Percentiles rank a stretch among this genome's conserved stretches.
Evolutionary conservation across 2,113 vertebrate species (phyloP).

Genomic region (Eudyptes chrysolophus): DNA sequence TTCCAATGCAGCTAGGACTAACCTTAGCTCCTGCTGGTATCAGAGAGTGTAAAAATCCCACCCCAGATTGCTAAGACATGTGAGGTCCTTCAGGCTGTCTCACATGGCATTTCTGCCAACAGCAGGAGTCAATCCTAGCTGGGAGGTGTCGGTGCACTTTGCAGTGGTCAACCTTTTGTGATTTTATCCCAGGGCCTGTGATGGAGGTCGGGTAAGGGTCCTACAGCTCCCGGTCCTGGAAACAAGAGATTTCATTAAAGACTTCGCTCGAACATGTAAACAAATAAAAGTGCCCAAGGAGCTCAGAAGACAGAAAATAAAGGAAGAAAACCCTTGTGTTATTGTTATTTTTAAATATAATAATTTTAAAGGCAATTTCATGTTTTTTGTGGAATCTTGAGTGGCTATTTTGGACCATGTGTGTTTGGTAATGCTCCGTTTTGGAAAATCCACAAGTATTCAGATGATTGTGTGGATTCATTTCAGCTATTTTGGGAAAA

Average conservation of each 20-base stretch:
- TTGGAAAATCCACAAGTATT: not conserved
- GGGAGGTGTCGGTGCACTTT: not conserved
- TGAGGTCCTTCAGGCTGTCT: not conserved
- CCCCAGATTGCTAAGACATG: rapidly evolving
- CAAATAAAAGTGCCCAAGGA: not conserved
- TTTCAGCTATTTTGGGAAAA: not conserved
- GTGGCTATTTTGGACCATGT: not conserved
- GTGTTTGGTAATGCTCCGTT: not conserved
- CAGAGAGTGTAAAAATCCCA: not conserved
- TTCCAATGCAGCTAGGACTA: not conserved
- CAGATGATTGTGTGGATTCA: not conserved
- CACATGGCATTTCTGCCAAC: not conserved
- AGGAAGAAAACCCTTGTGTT: not conserved
- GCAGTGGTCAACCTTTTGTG: not conserved
- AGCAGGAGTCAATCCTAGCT: rapidly evolving
- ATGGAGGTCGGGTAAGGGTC: not conserved
- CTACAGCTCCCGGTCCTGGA: not conserved
- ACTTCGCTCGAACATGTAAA: not conserved
- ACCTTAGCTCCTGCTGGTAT: not conserved
- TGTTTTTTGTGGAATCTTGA: not conserved
- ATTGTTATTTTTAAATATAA: not conserved
- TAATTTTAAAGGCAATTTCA: not conserved
- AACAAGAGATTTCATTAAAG: not conserved
- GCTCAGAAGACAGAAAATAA: not conserved
- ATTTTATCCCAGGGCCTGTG: not conserved